Base-by-base conservation (phyloP, 2,888 invertebrate genomes). In the Clostera curtula region DNA sequence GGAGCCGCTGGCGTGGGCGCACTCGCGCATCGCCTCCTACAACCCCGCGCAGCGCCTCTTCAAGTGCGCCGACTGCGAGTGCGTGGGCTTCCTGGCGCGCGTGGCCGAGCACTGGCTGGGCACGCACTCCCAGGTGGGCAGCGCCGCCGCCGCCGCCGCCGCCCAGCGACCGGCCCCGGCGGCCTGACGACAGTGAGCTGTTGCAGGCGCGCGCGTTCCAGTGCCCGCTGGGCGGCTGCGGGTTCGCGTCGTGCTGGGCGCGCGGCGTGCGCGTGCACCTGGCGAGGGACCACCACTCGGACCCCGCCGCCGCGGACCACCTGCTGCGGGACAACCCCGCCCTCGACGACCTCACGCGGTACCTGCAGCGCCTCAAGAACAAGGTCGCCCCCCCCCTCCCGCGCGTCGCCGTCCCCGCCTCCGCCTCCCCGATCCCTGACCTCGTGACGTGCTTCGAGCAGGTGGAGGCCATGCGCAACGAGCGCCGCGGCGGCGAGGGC, bases 31-130 rank as follows among this genome's bases (percentile, higher is more conserved):
- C 36, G 93, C 93, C 28, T 89, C 91, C 45, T 93, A 92, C 75
- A 92, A 91, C 75, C 89, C 90, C 2, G 87, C 88, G 31, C 91
- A 91, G 69, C 89, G 91, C 34, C 82, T 91, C 27, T 91, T 91
- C 75, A 87, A 90, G 56, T 91, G 92, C 70, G 85, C 89, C 24
- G 91, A 91, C 58, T 92, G 92, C 72, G 90, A 91, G 61, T 90
- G 90, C 71, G 90, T 90, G 8, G 91, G 91, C 11, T 90, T 90
- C 68, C 80, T 91, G 36, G 88, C 90, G 27, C 82, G 91, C 37
- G 87, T 91, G 11, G 91, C 91, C 1, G 91, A 92, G 68, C 92
- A 92, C 71, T 92, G 91, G 90, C 79, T 92, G 20, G 91, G 91
- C 27, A 89, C 90, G 21, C 82, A 82, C 58, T 74, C 77, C 27